Conservation (phyloP, 1,140 invertebrate genomes). For the Anoplophora glabripennis region DNA sequence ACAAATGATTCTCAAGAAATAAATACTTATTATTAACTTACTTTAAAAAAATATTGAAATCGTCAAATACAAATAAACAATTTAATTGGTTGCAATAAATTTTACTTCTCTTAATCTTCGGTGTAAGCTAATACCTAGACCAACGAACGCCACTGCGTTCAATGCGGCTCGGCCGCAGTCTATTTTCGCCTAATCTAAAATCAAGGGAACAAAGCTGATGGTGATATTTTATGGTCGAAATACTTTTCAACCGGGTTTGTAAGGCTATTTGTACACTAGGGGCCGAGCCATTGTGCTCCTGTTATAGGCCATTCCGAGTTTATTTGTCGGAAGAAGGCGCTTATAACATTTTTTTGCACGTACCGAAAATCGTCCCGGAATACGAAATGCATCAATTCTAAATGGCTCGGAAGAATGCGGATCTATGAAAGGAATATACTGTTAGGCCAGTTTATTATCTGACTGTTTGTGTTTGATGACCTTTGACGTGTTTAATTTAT, state of each 20-base stretch:
- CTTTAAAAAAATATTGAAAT: too few species aligned
- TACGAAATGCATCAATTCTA: slow-evolving; percentile 8
- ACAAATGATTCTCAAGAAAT: too few species aligned
- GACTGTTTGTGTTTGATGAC: too few species aligned
- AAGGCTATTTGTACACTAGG: slow-evolving; percentile 4
- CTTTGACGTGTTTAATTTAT: too few species aligned
- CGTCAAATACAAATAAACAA: too few species aligned
- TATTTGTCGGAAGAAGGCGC: slow-evolving; percentile 11
- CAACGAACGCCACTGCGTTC: neutral
- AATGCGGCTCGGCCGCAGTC: slow-evolving; percentile 1
- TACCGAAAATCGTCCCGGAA: neutral
- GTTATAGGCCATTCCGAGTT: slow-evolving; percentile 9
- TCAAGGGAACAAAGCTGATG: slow-evolving; percentile 7
- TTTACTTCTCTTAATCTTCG: too few species aligned
- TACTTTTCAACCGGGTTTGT: slow-evolving; percentile 20
- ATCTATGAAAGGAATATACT: slow-evolving; percentile 3
- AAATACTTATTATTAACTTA: too few species aligned
- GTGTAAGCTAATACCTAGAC: neutral
- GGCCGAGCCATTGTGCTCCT: slow-evolving; percentile 5
- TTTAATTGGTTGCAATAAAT: too few species aligned
- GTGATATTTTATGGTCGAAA: slow-evolving; percentile 25
- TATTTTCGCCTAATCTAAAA: slow-evolving; percentile 21
- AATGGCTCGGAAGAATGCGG: slow-evolving; percentile 9
- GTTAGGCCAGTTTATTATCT: too few species aligned
- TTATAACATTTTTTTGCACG: slow-evolving; percentile 7